phyloP scores from a whole-genome alignment of 1,140 invertebrate species.

The Babylonia areolata region DNA sequence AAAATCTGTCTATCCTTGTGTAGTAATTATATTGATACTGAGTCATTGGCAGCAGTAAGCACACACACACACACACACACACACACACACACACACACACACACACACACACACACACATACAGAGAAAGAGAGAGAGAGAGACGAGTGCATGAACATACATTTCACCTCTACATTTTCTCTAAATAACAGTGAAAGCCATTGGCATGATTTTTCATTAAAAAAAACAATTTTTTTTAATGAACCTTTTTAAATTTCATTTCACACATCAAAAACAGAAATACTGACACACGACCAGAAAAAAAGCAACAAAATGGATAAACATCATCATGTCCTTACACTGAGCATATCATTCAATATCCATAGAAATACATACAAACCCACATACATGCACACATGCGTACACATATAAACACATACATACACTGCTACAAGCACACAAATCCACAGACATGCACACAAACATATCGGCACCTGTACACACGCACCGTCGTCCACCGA shows the following conservation, averaged over 20 bases:
- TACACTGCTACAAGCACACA: too few species aligned
- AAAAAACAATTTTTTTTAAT: neutral
- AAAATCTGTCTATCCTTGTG: too few species aligned
- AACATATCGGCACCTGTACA: too few species aligned
- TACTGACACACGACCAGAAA: neutral
- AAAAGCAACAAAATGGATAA: neutral
- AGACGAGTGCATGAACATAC: neutral
- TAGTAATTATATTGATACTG: too few species aligned
- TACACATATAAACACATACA: too few species aligned
- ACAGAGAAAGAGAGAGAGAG: neutral
- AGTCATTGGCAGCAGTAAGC: neutral
- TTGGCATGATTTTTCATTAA: neutral
- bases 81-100: slow-evolving; percentile 21
- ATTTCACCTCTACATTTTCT: neutral
- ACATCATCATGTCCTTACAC: too few species aligned
- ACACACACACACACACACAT: slow-evolving; percentile 22
- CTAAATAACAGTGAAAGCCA: neutral
- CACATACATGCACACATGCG: too few species aligned
- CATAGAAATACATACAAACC: too few species aligned
- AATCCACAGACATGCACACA: too few species aligned
- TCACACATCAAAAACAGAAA: neutral
- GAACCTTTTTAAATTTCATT: neutral
- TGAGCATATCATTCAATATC: too few species aligned
- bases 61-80: slow-evolving; percentile 11
- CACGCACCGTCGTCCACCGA: too few species aligned